A percentile compares a stretch with the other conserved stretches of the same genome.
phyloP scores from a whole-genome alignment of 2,888 invertebrate species.

The Diplolepis rosae region DNA sequence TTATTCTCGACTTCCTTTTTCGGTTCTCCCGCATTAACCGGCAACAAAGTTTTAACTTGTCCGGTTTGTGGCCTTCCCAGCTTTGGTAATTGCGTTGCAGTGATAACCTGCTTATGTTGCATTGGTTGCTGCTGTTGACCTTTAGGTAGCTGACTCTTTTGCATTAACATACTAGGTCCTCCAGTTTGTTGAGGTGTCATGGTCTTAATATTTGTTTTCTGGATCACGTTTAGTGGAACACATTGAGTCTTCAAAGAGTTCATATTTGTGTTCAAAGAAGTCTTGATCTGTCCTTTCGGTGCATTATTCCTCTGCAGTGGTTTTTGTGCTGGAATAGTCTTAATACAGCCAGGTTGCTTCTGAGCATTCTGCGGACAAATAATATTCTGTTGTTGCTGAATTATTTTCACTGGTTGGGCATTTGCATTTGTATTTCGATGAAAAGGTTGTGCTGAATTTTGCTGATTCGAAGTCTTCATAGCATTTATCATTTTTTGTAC shows the following conservation, averaged over 20 bases:
- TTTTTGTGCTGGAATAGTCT: slow-evolving; percentile 68
- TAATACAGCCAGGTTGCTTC: slow-evolving; percentile 68
- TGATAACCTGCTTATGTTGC: slow-evolving; percentile 63
- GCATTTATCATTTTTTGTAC: slow-evolving; percentile 56
- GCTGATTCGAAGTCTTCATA: slow-evolving; percentile 55
- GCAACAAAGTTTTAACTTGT: slow-evolving; percentile 64
- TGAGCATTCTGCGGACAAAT: slow-evolving; percentile 59
- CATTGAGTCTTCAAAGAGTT: slow-evolving; percentile 56
- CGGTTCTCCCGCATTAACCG: slow-evolving; percentile 53
- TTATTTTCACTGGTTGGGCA: slow-evolving; percentile 76
- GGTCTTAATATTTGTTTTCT: slow-evolving; percentile 56
- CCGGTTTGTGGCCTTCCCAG: slow-evolving; percentile 57
- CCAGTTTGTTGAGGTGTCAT: slow-evolving; percentile 49
- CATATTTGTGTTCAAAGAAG: slow-evolving; percentile 64
- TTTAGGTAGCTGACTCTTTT: slow-evolving; percentile 62
- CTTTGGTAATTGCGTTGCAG: slow-evolving; percentile 54
- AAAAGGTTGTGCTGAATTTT: slow-evolving; percentile 51
- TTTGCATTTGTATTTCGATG: slow-evolving; percentile 51
- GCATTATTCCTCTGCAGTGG: slow-evolving; percentile 72
- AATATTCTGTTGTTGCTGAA: slow-evolving; percentile 61
- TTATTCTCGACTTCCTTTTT: slow-evolving; percentile 61
- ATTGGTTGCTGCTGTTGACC: slow-evolving; percentile 60
- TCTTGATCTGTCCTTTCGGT: slow-evolving; percentile 74
- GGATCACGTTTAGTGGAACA: slow-evolving; percentile 34
- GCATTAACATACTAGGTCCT: slow-evolving; percentile 51